Base-by-base conservation (phyloP, 2,888 invertebrate species). In the Drosophila anceps region DNA sequence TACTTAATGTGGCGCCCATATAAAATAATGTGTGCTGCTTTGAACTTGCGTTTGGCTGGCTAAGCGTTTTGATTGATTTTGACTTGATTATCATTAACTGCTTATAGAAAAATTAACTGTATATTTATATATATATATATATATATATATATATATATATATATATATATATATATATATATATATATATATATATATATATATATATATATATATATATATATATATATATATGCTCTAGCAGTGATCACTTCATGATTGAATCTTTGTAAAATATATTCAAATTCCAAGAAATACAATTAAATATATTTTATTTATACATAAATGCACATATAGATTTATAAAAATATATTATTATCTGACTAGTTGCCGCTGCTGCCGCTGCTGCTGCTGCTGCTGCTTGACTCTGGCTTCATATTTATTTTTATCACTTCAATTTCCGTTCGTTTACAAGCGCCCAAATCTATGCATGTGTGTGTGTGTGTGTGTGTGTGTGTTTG, bases 391-490 rank as follows among this genome's bases (percentile, higher is more conserved):
- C 39, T 37, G 43, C 35, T 50, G 39, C 15, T 54, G 24, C 50
- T 44, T 67, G 86, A 75, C 68, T 73, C 75, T 76, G 73, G 84
- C 84, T 89, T 87, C 69, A 71, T 76, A 82, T 86, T 79, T 84
- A 79, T 84, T 84, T 90, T 84, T 87, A 84, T 89, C 90, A 75
- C 85, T 89, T 89, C 85, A 84, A 87, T 84, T 84, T 84, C 84
- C 84, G 84, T 57, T 84, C 71, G 66, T 69, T 79, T 81, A 76
- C 84, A 81, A 84, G 79, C 61, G 68, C 58, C 68, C 51, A 66
- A 71, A 68, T 68, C 29, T 7, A 12, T 8, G 7, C 20, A 8
- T 33, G 29, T 46, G 7, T 62, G 60, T 15, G 4, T 37, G 15
- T 37, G 0, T 39, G 39, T 39, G 46, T 35, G 33, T 50, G 12